These are phyloP conservation scores for Notocelia uddmanniana DNA, from an alignment of 2,888 invertebrate species.

Conservation along the genomic window DNA sequence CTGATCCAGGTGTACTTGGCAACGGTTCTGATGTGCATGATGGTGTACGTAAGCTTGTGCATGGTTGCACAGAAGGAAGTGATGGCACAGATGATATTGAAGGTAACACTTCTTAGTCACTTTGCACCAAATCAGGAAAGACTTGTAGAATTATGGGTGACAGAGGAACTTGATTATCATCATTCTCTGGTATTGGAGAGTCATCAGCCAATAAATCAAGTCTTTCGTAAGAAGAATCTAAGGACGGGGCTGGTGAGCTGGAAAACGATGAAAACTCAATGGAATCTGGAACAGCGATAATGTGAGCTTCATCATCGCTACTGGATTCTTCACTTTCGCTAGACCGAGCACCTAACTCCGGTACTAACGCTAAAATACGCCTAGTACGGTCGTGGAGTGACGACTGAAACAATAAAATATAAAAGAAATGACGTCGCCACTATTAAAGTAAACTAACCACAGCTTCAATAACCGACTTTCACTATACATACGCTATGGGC, in stretches of 20 bases:
- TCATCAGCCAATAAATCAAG: constrained; percentile 10
- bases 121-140: constrained; percentile 3
- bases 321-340: constrained; percentile 16
- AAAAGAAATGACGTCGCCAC: not conserved
- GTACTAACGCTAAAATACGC: constrained; percentile 4
- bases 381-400: constrained; percentile 3
- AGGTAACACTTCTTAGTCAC: constrained; percentile 4
- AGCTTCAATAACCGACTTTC: too few species aligned
- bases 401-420: constrained; percentile 15
- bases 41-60: not conserved
- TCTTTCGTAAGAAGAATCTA: constrained; percentile 20
- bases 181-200: not conserved
- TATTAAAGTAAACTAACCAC: not conserved
- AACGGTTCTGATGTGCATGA: constrained; percentile 1
- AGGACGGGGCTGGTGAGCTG: constrained; percentile 15
- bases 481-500: not conserved
- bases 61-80: constrained; percentile 12
- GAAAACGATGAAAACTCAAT: not conserved
- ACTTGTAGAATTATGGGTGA: constrained; percentile 9
- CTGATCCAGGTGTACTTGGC: not conserved
- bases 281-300: constrained; percentile 1
- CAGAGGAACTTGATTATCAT: not conserved
- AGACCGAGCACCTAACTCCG: not conserved
- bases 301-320: constrained; percentile 13
- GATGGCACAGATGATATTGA: constrained; percentile 17